Evolutionary conservation across 1,140 invertebrate species (phyloP).

Genomic region (Caenorhabditis inopinata): DNA sequence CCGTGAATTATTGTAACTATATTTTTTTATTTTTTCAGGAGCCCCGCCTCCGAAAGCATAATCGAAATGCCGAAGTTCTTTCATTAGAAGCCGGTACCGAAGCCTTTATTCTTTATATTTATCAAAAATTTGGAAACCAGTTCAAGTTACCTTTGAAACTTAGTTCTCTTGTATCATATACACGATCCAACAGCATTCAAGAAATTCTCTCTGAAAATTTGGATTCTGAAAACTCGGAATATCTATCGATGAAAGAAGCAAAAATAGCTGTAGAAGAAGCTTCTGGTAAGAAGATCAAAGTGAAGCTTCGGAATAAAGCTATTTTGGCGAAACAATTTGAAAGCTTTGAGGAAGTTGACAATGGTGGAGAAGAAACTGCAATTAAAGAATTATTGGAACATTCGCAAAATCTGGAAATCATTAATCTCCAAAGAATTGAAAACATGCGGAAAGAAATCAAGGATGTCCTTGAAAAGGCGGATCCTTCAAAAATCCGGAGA

Average conservation of each 20-base stretch:
- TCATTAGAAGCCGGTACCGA: not conserved
- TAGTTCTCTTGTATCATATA: not conserved
- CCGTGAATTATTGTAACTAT: too few species aligned
- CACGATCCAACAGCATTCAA: not conserved
- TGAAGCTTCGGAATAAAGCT: constrained; percentile 17
- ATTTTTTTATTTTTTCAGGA: constrained; percentile 1
- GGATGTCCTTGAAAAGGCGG: too few species aligned
- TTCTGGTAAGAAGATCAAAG: not conserved
- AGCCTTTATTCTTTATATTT: not conserved
- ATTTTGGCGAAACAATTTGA: not conserved
- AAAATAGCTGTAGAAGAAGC: not conserved
- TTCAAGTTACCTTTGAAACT: constrained; percentile 11
- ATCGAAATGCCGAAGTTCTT: not conserved
- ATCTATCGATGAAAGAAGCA: not conserved
- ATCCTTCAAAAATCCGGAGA: too few species aligned
- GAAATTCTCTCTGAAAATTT: not conserved
- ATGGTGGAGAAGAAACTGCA: too few species aligned
- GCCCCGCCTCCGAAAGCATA: too few species aligned
- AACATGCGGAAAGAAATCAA: too few species aligned
- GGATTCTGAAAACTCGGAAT: not conserved
- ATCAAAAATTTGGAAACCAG: not conserved
- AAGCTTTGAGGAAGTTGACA: too few species aligned
- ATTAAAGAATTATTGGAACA: too few species aligned
- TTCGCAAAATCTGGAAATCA: too few species aligned
- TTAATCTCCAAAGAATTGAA: too few species aligned